Base-by-base conservation (phyloP, 2,888 invertebrate genomes). In the Metellina segmentata region DNA sequence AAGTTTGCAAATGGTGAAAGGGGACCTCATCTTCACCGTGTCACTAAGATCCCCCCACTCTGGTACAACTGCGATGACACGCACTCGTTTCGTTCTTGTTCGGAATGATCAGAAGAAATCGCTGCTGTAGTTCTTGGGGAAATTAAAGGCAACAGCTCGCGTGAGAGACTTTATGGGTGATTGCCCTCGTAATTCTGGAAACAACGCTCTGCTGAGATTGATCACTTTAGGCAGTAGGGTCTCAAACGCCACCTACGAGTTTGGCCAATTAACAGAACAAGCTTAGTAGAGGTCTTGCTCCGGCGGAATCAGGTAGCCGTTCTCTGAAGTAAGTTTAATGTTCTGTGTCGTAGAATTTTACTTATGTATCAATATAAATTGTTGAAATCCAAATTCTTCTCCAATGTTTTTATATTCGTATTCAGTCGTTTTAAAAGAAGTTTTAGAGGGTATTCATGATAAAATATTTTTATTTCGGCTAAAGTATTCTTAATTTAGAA, bases 81-180 rank as follows among this genome's bases (percentile, higher is more conserved):
- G 19, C n/a, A 79, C 34, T 34, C 34, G 34, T 34, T 34, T 49
- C 11, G n/a, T 16, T 51, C 69, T 69, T 81, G 61, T 81, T 48
- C 72, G 11, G 34, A 52, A 82, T 72, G 51, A 82, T 82, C 20
- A 52, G 19, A 11, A 51, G 52, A 16, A 19, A 82, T 82, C 82
- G 52, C 82, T 71, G 52, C 16, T 51, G 13, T 19, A 51, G 51
- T 78, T 82, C 82, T 71, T 20, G 49, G 70, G 16, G 52, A 82
- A 82, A 71, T 82, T 85, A 75, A 53, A 85, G 83, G n/a, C 11
- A 53, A 72, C 20, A 49, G 52, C 48, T 85, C 52, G 85, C 85
- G 85, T 85, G 85, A 69, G 34, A 53, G 75, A 61, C 74, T 48
- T 8, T 19, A 11, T 53, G 85, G 85, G 85, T 85, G 74, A 85